These are phyloP conservation scores for Phyllotreta striolata DNA, from an alignment of 2,888 invertebrate genomes.

Conservation along the genomic window DNA sequence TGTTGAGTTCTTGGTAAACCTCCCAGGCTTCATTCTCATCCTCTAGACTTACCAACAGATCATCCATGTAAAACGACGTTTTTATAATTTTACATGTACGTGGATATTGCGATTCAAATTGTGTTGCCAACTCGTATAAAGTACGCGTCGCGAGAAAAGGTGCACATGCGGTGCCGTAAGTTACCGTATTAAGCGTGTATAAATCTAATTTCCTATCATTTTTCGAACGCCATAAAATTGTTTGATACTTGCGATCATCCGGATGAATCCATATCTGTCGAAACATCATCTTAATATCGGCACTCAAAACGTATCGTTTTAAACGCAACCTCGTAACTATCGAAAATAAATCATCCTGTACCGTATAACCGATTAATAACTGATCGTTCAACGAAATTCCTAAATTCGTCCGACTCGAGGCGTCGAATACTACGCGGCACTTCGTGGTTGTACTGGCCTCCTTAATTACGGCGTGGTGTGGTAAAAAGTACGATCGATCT, in stretches of 20 bases:
- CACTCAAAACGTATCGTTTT: conserved; percentile 17
- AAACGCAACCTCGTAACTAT: conserved; percentile 22
- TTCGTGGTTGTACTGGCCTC: conserved; percentile 32
- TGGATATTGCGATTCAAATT: neutral
- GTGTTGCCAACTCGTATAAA: neutral
- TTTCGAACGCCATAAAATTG: conserved; percentile 30
- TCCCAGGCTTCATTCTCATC: conserved; percentile 16
- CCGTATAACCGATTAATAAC: conserved; percentile 29
- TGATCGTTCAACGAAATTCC: conserved; percentile 36
- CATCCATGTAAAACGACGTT: conserved; percentile 20
- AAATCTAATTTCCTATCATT: conserved; percentile 2
- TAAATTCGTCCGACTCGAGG: conserved; percentile 23
- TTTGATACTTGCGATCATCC: conserved; percentile 23
- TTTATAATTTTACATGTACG: neutral
- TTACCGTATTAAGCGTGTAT: conserved; percentile 21
- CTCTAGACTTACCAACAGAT: conserved; percentile 18
- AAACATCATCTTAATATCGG: neutral
- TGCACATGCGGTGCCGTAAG: conserved; percentile 27
- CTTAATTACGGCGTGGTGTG: conserved; percentile 39
- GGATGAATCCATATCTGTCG: conserved; percentile 28
- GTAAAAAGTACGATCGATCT: conserved; percentile 26
- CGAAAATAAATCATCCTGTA: conserved; percentile 33
- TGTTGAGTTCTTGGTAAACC: conserved; percentile 12
- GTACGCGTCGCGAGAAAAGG: conserved; percentile 23
- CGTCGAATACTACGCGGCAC: conserved; percentile 33